Percentiles rank a stretch among this genome's conserved stretches.
Evolutionary conservation across 2,797 vertebrate species (phyloP).

Genomic region (Bovichtus variegatus): DNA sequence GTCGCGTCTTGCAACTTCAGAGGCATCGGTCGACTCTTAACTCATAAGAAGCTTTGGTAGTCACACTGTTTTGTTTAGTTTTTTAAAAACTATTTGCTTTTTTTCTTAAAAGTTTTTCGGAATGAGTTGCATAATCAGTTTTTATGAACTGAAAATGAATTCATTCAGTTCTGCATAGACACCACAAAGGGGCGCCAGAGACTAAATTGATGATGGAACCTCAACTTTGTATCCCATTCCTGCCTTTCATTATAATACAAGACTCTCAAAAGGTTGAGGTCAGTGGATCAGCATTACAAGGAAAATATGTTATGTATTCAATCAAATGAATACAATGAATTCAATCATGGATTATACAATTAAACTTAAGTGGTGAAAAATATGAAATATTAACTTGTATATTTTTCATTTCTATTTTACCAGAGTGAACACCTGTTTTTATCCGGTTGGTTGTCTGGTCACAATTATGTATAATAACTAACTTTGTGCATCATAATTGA

Average conservation of each 20-base stretch:
- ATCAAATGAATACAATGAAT: background rate
- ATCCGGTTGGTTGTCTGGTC: background rate
- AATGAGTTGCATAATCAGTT: background rate
- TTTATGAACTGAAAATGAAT: constrained; percentile 3
- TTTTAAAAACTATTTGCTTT: background rate
- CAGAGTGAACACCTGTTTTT: background rate
- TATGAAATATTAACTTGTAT: background rate
- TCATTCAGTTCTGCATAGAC: constrained; percentile 10
- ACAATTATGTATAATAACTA: background rate
- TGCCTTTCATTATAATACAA: background rate
- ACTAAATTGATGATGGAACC: constrained; percentile 47
- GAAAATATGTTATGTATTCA: constrained; percentile 2
- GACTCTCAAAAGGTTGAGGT: background rate
- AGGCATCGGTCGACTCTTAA: background rate
- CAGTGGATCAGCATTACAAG: background rate
- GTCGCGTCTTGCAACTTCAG: background rate
- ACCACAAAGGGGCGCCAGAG: constrained; percentile 80
- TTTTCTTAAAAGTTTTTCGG: background rate
- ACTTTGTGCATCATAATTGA: background rate
- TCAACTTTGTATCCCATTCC: background rate
- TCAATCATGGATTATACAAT: background rate
- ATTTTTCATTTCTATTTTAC: background rate
- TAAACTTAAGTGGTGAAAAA: background rate
- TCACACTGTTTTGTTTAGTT: background rate
- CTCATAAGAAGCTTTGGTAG: background rate